phyloP scores from a whole-genome alignment of 2,888 invertebrate genomes.

The Cosmorhoe ocellata region DNA sequence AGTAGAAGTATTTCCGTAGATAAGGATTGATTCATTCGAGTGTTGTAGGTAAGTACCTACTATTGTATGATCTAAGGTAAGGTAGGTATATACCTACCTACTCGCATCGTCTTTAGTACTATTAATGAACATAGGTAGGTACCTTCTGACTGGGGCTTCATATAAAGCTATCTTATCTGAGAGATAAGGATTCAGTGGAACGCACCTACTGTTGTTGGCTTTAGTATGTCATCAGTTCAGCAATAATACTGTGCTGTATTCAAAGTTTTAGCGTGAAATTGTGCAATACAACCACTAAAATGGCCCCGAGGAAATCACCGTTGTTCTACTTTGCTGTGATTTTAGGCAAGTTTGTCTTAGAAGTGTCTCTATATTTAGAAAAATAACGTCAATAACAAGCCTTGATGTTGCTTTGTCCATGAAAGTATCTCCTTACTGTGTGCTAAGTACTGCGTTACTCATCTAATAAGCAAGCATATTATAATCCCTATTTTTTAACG shows the following conservation, averaged over 20 bases:
- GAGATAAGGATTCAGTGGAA: conserved; percentile 57
- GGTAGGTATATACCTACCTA: too few species aligned
- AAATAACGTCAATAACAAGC: not conserved
- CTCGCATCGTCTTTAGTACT: too few species aligned
- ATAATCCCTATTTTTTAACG: conserved; percentile 11
- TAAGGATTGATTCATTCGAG: too few species aligned
- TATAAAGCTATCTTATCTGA: conserved; percentile 67
- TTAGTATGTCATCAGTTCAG: conserved; percentile 49
- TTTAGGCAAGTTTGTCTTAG: conserved; percentile 63
- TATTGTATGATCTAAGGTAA: too few species aligned
- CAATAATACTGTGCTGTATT: conserved; percentile 38
- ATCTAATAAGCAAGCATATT: too few species aligned
- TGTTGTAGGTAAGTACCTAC: too few species aligned
- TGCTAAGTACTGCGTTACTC: conserved; percentile 1
- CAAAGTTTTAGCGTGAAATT: conserved; percentile 32
- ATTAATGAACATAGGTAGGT: too few species aligned
- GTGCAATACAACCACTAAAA: conserved; percentile 49
- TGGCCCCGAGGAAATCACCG: conserved; percentile 66
- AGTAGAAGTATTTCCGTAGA: too few species aligned
- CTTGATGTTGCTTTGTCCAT: not conserved
- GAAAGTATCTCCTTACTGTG: not conserved
- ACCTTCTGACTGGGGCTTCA: conserved; percentile 42
- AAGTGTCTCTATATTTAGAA: too few species aligned
- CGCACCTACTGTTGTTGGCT: conserved; percentile 53
- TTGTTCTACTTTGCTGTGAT: conserved; percentile 78